Percentiles rank a stretch among this genome's conserved stretches.
Evolutionary conservation across 2,113 vertebrate species (phyloP).

Genomic region (Ammodytes dubius): DNA sequence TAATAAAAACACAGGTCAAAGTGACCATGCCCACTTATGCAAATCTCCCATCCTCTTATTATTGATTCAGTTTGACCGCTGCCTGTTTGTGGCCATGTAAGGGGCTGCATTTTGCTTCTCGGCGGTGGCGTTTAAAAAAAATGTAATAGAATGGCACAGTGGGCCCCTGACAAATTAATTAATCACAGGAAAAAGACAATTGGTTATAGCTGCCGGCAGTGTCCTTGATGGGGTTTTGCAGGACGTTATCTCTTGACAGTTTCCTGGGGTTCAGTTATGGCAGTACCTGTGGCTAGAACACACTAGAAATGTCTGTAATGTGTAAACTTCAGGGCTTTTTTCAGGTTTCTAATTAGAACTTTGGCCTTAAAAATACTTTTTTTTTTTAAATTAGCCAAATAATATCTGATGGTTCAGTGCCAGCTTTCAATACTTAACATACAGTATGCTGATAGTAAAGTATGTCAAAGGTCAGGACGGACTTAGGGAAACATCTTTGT

Average conservation of each 20-base stretch:
- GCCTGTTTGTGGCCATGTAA: constrained; percentile 32
- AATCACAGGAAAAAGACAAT: constrained; percentile 57
- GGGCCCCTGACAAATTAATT: constrained; percentile 52
- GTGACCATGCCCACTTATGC: not conserved
- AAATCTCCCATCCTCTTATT: constrained; percentile 21
- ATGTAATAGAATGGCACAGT: constrained; percentile 36
- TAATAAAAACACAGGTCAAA: constrained; percentile 2
- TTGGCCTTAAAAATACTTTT: too few species aligned
- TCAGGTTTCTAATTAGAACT: too few species aligned
- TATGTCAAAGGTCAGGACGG: constrained; percentile 14
- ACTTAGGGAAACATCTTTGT: not conserved
- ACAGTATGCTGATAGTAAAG: not conserved
- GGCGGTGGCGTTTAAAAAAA: constrained; percentile 5
- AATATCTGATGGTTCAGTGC: not conserved
- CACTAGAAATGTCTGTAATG: not conserved
- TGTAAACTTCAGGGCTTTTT: not conserved
- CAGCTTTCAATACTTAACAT: not conserved
- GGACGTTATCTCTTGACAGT: not conserved
- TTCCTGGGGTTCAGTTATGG: not conserved
- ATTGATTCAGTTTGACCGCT: constrained; percentile 52
- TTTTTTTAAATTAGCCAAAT: too few species aligned
- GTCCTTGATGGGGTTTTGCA: not conserved
- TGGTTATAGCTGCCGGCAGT: constrained; percentile 30
- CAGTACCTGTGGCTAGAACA: not conserved
- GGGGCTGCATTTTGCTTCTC: constrained; percentile 9